Evolutionary conservation across 2,113 vertebrate genomes (phyloP).

Genomic region (Tauraco erythrolophus): DNA sequence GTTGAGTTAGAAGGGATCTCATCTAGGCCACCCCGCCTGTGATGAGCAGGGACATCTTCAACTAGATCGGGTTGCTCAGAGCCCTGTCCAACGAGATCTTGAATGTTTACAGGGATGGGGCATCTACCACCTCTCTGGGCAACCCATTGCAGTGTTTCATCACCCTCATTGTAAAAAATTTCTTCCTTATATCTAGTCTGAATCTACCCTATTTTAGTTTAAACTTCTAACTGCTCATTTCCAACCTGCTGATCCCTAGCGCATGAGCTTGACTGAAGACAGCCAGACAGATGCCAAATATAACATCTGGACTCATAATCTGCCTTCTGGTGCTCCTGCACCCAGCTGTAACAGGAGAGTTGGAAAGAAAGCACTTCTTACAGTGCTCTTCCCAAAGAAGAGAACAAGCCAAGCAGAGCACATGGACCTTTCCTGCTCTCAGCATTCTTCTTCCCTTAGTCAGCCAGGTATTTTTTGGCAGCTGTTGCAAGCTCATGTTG

Average conservation of each 20-base stretch:
- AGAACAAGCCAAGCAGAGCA: background rate
- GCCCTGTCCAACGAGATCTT: background rate
- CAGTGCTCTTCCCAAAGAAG: background rate
- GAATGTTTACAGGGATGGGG: background rate
- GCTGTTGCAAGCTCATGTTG: background rate
- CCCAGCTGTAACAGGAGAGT: background rate
- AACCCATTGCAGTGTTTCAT: background rate
- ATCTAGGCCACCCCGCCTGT: background rate
- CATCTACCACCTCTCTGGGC: background rate
- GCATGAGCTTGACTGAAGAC: background rate
- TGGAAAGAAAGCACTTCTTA: background rate
- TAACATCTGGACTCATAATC: background rate
- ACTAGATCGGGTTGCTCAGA: background rate
- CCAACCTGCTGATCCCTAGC: background rate
- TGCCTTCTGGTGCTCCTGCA: accelerated
- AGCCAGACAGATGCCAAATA: background rate
- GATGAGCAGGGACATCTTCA: background rate
- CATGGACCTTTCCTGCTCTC: background rate
- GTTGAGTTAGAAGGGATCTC: background rate
- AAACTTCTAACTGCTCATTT: background rate
- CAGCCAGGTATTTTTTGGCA: conserved; percentile 42
- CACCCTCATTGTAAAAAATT: accelerated
- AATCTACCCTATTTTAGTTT: background rate
- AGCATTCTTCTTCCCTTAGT: conserved; percentile 39
- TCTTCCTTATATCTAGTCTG: background rate